Evolutionary conservation across 2,113 vertebrate genomes (phyloP).

Genomic region (Dicrurus megarhynchus): DNA sequence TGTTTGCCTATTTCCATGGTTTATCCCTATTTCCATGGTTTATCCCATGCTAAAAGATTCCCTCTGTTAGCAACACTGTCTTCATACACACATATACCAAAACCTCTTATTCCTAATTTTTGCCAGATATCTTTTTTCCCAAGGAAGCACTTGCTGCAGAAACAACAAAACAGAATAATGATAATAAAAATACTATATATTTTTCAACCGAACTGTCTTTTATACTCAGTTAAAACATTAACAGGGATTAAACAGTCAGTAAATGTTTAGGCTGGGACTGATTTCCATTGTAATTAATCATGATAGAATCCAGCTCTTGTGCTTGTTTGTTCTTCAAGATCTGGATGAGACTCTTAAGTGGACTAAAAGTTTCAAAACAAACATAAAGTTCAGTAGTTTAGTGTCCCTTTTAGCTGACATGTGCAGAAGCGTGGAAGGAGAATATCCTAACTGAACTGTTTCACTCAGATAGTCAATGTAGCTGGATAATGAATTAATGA

Average conservation of each 20-base stretch:
- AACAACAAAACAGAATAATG: neutral
- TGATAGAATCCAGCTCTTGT: conserved; percentile 24
- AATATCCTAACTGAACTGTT: neutral
- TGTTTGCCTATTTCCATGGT: neutral
- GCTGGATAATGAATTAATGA: neutral
- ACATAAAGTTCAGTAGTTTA: conserved; percentile 6
- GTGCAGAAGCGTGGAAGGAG: neutral
- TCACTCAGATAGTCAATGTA: neutral
- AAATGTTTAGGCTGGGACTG: conserved; percentile 34
- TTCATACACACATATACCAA: neutral
- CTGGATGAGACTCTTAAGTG: conserved; percentile 9
- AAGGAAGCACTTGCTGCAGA: conserved; percentile 4
- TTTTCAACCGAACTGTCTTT: conserved; percentile 4
- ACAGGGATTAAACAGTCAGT: conserved; percentile 20
- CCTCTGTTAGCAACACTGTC: conserved; percentile 9
- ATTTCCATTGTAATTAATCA: conserved; percentile 47
- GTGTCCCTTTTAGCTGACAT: neutral
- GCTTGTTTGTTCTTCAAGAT: conserved; percentile 43
- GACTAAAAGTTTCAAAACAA: conserved; percentile 42
- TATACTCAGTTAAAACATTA: neutral
- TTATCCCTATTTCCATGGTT: neutral
- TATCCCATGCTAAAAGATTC: conserved; percentile 35
- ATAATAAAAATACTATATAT: conserved; percentile 17
- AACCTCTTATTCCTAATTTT: conserved; percentile 27
- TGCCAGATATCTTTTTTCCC: conserved; percentile 13